A percentile compares a stretch with the other conserved stretches of the same genome.
Evolutionary conservation across 2,888 invertebrate genomes (phyloP).

Genomic region (Callimorpha dominula): DNA sequence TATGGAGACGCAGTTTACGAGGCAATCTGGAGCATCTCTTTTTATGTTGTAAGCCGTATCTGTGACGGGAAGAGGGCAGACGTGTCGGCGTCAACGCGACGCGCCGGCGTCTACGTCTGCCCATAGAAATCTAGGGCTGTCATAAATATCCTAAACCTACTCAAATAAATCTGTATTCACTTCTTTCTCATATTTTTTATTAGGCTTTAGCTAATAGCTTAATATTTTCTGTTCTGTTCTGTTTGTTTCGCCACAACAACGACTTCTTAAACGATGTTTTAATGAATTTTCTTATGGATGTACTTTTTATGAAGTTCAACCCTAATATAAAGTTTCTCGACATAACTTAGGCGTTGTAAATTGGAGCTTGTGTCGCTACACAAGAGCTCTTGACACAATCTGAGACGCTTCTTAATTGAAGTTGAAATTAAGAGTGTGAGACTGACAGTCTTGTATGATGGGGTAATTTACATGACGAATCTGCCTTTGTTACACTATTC

Average conservation of each 20-base stretch:
- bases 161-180: background rate
- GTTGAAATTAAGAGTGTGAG: constrained; percentile 39
- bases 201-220: background rate
- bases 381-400: constrained; percentile 68
- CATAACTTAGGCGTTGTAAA: constrained; percentile 68
- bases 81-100: constrained; percentile 74
- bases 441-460: background rate
- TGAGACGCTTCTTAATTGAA: constrained; percentile 70
- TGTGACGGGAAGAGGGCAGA: constrained; percentile 68
- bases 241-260: too few species aligned
- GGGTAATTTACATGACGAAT: background rate
- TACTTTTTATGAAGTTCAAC: constrained; percentile 31
- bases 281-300: background rate
- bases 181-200: background rate
- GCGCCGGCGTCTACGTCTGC: constrained; percentile 52
- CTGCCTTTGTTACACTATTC: too few species aligned
- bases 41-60: constrained; percentile 61
- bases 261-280: background rate
- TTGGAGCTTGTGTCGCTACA: constrained; percentile 60
- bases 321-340: constrained; percentile 48
- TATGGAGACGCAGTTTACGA: constrained; percentile 63
- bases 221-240: background rate
- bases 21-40: constrained; percentile 74
- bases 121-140: constrained; percentile 36
- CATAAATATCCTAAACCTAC: constrained; percentile 13